Evolutionary conservation across 1,140 invertebrate species (phyloP), one percentile per base, ranked within the genome.

Genomic region (Monomorium pharaonis): DNA sequence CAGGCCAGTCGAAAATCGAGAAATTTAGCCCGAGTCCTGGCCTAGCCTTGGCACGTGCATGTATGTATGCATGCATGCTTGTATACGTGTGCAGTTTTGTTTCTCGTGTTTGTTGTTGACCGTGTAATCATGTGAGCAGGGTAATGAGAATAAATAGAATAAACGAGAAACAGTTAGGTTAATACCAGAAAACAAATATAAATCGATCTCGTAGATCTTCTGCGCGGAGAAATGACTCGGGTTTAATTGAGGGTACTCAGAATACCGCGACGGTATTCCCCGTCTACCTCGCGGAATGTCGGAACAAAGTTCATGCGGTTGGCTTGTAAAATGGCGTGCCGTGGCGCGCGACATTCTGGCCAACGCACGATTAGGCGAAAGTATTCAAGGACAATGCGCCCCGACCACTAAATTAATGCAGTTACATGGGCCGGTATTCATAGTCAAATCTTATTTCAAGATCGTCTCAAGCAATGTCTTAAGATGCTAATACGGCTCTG

Each of bases 361-460:
- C 76, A 72, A 87, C 83, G 86, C 76, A 60, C 83, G 86, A 88
- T 90, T 90, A 88, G 89, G 89, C 89, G 86, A 90, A 90, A 90
- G 89, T 90, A 88, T 90, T 90, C 89, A 90, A 90, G 89, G 86
- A 88, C 90, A 88, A 86, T 88, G 80, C 90, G 27, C 86, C 87
- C 33, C 18, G 12, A 44, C 21, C 24, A 27, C 42, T 27, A 6
- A 77, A 47, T 62, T 49, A n/a, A 63, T 63, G 6, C 37, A 30
- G 16, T 76, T 75, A 75, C 7, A 47, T 18, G n/a, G n/a, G n/a
- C n/a, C n/a, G n/a, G n/a, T n/a, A n/a, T n/a, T n/a, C n/a, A n/a
- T n/a, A n/a, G n/a, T n/a, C n/a, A n/a, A n/a, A n/a, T n/a, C n/a
- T n/a, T n/a, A n/a, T n/a, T n/a, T n/a, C n/a, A n/a, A n/a, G n/a